Conservation (phyloP, 2,797 vertebrate species). For the Macrochelys suwanniensis region DNA sequence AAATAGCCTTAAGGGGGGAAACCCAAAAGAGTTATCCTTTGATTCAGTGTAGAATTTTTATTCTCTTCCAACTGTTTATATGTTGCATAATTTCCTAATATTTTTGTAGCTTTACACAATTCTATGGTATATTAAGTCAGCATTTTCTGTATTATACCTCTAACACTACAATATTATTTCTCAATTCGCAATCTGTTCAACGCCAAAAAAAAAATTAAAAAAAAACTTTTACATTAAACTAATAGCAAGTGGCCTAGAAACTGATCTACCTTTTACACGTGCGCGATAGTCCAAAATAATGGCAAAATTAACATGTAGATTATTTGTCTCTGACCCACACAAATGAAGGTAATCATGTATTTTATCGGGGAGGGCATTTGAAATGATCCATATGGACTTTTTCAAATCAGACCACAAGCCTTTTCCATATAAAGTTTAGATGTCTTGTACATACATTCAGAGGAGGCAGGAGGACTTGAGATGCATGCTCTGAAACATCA, state of each 20-base stretch:
- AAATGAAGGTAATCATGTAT: background rate
- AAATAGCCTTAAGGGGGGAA: background rate
- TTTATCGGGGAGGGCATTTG: background rate
- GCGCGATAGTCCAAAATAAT: background rate
- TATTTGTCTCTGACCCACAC: background rate
- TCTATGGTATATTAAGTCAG: background rate
- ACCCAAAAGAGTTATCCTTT: background rate
- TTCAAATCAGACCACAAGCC: background rate
- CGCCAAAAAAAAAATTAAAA: background rate
- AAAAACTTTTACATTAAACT: background rate
- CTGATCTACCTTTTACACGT: background rate
- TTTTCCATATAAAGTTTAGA: background rate
- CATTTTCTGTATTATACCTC: background rate
- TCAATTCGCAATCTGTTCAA: background rate
- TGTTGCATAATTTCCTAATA: background rate
- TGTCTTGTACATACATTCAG: background rate
- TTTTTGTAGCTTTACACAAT: background rate
- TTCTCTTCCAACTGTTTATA: background rate
- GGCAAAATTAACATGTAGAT: background rate
- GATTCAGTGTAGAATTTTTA: background rate
- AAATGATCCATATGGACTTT: constrained; percentile 7
- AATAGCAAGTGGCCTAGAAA: background rate
- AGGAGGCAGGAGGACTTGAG: background rate
- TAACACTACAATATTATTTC: background rate
- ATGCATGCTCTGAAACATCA: background rate